Percentiles rank a stretch among this genome's conserved stretches.
Conservation (phyloP, 2,888 invertebrate species). For the Meteorus cinctellus region DNA sequence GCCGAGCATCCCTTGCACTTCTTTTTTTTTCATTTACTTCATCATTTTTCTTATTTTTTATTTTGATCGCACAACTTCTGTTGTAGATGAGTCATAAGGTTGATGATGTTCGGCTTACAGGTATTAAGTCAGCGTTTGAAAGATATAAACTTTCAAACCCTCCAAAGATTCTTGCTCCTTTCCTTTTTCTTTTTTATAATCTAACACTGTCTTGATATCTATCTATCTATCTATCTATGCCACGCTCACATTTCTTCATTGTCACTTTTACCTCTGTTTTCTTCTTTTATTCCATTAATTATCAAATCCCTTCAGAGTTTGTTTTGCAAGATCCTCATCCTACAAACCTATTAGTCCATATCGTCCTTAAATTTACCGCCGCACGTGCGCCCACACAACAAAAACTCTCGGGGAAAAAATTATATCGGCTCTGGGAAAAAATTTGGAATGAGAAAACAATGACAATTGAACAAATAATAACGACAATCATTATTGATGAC, state of each 20-base stretch:
- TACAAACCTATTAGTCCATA: slow-evolving; percentile 5
- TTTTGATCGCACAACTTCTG: slow-evolving; percentile 25
- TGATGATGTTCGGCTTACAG: slow-evolving; percentile 49
- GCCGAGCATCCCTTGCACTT: slow-evolving; percentile 49
- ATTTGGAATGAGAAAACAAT: background rate
- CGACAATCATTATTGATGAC: slow-evolving; percentile 10
- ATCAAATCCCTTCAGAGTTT: slow-evolving; percentile 12
- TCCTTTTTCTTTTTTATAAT: slow-evolving; percentile 13
- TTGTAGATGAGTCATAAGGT: slow-evolving; percentile 41
- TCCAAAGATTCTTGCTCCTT: slow-evolving; percentile 31
- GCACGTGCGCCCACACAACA: slow-evolving; percentile 71
- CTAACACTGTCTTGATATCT: background rate
- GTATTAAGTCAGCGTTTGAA: slow-evolving; percentile 42
- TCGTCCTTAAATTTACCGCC: slow-evolving; percentile 54
- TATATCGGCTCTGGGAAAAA: slow-evolving; percentile 18
- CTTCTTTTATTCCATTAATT: slow-evolving; percentile 17
- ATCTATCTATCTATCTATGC: slow-evolving; percentile 14
- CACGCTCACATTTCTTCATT: background rate
- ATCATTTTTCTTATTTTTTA: slow-evolving; percentile 19
- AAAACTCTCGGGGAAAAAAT: slow-evolving; percentile 37
- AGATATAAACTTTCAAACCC: slow-evolving; percentile 25
- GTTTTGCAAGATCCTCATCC: slow-evolving; percentile 13
- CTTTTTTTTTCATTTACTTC: background rate
- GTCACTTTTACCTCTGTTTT: slow-evolving; percentile 21
- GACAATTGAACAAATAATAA: slow-evolving; percentile 40